Percentiles rank a stretch among this genome's conserved stretches.
These are phyloP conservation scores for Falcaria lacertinaria DNA, from an alignment of 2,888 invertebrate species.

Conservation along the genomic window DNA sequence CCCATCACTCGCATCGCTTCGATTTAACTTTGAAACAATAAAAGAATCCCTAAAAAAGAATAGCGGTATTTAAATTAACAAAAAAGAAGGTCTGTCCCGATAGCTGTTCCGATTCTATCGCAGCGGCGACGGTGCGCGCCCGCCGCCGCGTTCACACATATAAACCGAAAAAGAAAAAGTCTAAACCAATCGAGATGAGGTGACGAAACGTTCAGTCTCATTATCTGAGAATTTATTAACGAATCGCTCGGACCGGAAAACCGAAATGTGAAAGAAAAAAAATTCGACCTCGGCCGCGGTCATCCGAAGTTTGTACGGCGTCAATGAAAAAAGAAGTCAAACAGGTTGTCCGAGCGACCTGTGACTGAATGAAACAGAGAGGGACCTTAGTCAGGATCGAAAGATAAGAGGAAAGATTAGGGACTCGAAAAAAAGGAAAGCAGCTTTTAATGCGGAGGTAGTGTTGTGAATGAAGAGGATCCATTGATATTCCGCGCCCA, in stretches of 20 bases:
- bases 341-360: conserved; percentile 69
- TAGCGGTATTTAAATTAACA: conserved; percentile 73
- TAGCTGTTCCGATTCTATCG: conserved; percentile 70
- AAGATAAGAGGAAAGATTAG: conserved; percentile 77
- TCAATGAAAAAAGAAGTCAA: conserved; percentile 78
- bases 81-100: conserved; percentile 62
- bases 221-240: conserved; percentile 80
- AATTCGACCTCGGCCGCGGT: conserved; percentile 78
- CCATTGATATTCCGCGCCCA: conserved; percentile 74
- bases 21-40: conserved; percentile 36
- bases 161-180: conserved; percentile 66
- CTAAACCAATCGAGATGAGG: conserved; percentile 77
- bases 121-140: conserved; percentile 48
- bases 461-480: conserved; percentile 77
- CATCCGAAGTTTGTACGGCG: conserved; percentile 75
- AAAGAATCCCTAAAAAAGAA: conserved; percentile 58
- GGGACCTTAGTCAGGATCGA: conserved; percentile 70
- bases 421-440: conserved; percentile 69
- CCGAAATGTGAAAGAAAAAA: conserved; percentile 79
- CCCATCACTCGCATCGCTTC: conserved; percentile 16
- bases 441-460: conserved; percentile 72
- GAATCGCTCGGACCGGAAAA: conserved; percentile 78
- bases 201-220: conserved; percentile 80
- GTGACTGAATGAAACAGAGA: conserved; percentile 76
- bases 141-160: conserved; percentile 75